Conservation (phyloP, 2,113 vertebrate genomes). For the Rafetus swinhoei region DNA sequence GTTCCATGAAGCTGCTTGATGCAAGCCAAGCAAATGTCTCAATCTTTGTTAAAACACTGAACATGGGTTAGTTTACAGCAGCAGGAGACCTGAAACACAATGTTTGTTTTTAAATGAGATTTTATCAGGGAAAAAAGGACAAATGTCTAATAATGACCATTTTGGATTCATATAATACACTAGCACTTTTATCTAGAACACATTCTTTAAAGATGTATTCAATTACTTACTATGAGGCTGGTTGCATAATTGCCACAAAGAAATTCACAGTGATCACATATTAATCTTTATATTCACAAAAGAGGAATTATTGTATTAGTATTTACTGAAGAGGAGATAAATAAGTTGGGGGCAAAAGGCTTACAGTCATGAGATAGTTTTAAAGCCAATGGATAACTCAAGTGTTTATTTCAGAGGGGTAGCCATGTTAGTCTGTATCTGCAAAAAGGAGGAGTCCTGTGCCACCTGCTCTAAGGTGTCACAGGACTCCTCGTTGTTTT, state of each 20-base stretch:
- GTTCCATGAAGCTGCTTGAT: background rate
- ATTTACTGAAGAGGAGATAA: conserved; percentile 31
- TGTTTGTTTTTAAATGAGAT: background rate
- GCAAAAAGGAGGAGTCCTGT: too few relatives aligned
- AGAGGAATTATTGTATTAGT: conserved; percentile 32
- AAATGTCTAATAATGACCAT: too few relatives aligned
- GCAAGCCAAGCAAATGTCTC: background rate
- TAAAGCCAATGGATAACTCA: background rate
- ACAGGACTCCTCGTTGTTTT: too few relatives aligned
- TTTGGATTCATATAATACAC: background rate
- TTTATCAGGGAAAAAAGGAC: background rate
- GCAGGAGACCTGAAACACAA: background rate
- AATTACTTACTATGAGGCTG: conserved; percentile 60
- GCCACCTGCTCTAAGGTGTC: too few relatives aligned
- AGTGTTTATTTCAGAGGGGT: background rate
- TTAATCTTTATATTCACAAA: too few relatives aligned
- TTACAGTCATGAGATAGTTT: background rate
- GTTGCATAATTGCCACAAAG: conserved; percentile 27
- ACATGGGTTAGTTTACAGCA: background rate
- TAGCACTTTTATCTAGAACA: background rate
- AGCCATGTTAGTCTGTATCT: too few relatives aligned
- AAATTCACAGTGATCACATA: too few relatives aligned
- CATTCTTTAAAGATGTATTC: conserved; percentile 44
- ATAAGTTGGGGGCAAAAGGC: conserved; percentile 17
- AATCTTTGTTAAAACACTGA: background rate